Conservation (phyloP, 2,888 invertebrate species). For the Troglohyphantes excavatus region DNA sequence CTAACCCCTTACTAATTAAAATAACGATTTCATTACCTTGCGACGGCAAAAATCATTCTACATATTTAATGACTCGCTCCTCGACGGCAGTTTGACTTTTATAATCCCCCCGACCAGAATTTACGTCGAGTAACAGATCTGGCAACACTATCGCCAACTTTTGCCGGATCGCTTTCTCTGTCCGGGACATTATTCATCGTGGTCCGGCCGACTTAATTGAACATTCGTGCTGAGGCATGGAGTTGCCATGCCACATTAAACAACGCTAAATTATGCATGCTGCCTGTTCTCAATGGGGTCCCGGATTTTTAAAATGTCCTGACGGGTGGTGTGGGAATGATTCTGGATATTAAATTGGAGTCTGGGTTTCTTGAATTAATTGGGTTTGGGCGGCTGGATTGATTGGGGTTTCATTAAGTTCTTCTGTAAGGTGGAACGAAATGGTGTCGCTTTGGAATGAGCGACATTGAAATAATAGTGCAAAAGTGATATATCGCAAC, state of each 20-base stretch:
- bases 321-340: background rate
- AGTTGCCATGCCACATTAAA: conserved; percentile 45
- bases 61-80: conserved; percentile 49
- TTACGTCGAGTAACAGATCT: conserved; percentile 28
- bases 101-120: conserved; percentile 39
- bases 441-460: no score
- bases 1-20: conserved; percentile 43
- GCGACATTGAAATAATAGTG: no score
- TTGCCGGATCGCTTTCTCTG: background rate
- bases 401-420: conserved; percentile 48
- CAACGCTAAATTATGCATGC: conserved; percentile 58
- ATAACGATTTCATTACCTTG: conserved; percentile 47
- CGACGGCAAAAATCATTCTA: conserved; percentile 35
- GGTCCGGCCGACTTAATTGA: conserved; percentile 46
- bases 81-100: conserved; percentile 53
- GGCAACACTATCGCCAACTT: conserved; percentile 42
- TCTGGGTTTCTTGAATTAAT: conserved; percentile 13
- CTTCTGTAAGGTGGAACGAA: background rate
- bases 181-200: conserved; percentile 49
- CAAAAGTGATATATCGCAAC: no score
- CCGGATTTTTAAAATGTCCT: conserved; percentile 31
- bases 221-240: conserved; percentile 33
- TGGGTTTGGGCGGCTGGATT: conserved; percentile 24
- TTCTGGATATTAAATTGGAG: conserved; percentile 43
- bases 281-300: conserved; percentile 25